A percentile compares a stretch with the other conserved stretches of the same genome.
These are phyloP conservation scores for Boulengeromyrus knoepffleri DNA, from an alignment of 2,113 vertebrate genomes.

Conservation along the genomic window DNA sequence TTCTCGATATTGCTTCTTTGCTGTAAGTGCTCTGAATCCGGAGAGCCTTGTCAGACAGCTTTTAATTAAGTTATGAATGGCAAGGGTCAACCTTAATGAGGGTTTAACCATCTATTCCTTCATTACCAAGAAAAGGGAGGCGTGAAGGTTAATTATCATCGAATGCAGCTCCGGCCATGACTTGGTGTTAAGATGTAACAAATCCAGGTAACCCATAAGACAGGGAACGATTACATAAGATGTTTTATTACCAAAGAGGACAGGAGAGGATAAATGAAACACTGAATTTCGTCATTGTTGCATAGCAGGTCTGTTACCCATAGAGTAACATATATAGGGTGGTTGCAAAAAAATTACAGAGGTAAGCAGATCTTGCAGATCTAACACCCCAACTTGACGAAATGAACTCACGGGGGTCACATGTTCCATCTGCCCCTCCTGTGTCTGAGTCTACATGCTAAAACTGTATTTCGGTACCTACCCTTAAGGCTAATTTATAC, in stretches of 20 bases:
- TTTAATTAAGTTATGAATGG: not conserved
- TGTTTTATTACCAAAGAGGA: not conserved
- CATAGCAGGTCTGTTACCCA: not conserved
- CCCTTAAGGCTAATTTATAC: not conserved
- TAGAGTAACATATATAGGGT: not conserved
- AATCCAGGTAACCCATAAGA: not conserved
- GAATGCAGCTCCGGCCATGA: not conserved
- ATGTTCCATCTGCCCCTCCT: not conserved
- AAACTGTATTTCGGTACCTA: not conserved
- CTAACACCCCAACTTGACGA: not conserved
- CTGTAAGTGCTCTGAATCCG: not conserved
- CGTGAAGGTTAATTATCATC: not conserved
- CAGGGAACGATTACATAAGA: not conserved
- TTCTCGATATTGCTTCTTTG: not conserved
- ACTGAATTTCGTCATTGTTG: not conserved
- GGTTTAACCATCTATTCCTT: not conserved
- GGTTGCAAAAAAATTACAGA: not conserved
- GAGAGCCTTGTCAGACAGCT: not conserved
- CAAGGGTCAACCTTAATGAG: not conserved
- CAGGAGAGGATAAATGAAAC: not conserved
- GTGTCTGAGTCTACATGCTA: not conserved
- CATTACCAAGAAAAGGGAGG: not conserved
- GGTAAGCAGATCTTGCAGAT: not conserved
- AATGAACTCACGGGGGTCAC: not conserved
- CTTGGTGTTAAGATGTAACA: not conserved